Conservation (phyloP, 35 echinoderm and acorn worm species). For the Lytechinus pictus region DNA sequence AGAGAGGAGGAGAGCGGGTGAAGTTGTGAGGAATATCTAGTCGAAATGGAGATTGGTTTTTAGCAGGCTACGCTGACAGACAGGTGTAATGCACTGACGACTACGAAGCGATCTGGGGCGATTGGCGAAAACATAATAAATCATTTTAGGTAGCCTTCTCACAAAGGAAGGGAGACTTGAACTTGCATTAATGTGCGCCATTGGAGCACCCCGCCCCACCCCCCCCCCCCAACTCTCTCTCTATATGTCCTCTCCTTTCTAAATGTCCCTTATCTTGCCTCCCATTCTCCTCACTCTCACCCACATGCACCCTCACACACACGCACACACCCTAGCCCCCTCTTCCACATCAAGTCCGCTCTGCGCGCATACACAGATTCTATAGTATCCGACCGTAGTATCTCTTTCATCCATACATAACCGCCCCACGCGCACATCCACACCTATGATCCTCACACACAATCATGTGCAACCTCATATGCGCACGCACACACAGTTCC, state of each 20-base stretch:
- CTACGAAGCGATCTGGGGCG: not conserved
- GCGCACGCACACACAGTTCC: too few relatives aligned
- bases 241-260: not conserved
- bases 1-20: not conserved
- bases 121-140: constrained; percentile 20
- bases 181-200: not conserved
- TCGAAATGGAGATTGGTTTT: constrained; percentile 25
- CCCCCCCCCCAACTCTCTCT: not conserved
- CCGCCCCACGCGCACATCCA: too few relatives aligned
- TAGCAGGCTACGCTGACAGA: not conserved
- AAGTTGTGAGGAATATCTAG: constrained; percentile 32
- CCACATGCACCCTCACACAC: too few relatives aligned
- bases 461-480: too few relatives aligned
- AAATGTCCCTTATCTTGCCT: too few relatives aligned
- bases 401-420: too few relatives aligned
- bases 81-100: constrained; percentile 9
- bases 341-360: too few relatives aligned
- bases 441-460: too few relatives aligned
- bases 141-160: not conserved
- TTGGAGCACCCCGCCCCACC: not conserved
- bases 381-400: too few relatives aligned
- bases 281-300: too few relatives aligned
- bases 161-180: not conserved
- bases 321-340: too few relatives aligned
- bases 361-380: too few relatives aligned